These are phyloP conservation scores for Drosophila emarginata DNA, from an alignment of 2,888 invertebrate species.

Conservation along the genomic window DNA sequence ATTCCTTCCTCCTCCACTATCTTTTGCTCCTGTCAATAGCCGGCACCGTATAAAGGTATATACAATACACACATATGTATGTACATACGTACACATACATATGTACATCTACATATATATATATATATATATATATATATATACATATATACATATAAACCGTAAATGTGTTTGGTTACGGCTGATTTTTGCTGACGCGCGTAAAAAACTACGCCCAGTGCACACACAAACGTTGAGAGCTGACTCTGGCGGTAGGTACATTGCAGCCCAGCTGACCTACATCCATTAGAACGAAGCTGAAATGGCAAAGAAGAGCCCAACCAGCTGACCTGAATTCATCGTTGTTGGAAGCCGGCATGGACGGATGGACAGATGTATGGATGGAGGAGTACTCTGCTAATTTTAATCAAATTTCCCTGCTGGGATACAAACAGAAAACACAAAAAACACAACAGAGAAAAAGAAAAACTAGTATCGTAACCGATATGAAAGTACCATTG, in stretches of 20 bases:
- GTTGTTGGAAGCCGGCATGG: conserved; percentile 38
- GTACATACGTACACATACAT: not conserved
- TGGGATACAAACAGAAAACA: conserved; percentile 14
- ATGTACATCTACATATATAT: not conserved
- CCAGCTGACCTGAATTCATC: conserved; percentile 61
- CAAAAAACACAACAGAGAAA: not conserved
- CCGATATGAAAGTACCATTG: conserved; percentile 30
- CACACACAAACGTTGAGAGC: conserved; percentile 9
- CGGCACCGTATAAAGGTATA: conserved; percentile 36
- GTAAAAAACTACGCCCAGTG: conserved; percentile 70
- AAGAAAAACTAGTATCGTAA: conserved; percentile 10
- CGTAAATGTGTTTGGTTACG: conserved; percentile 9
- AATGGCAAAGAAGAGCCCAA: conserved; percentile 26
- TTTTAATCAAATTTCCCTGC: conserved; percentile 60
- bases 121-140: not conserved
- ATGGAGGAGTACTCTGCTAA: conserved; percentile 40
- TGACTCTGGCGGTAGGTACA: conserved; percentile 12
- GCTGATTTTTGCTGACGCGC: conserved; percentile 67
- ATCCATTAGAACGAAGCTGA: conserved; percentile 41
- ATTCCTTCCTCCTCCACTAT: not conserved
- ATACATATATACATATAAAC: not conserved
- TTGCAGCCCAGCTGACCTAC: conserved; percentile 64
- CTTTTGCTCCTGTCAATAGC: conserved; percentile 38
- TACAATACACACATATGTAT: not conserved
- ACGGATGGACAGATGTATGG: conserved; percentile 15